Percentiles rank a stretch among this genome's conserved stretches.
phyloP scores from a whole-genome alignment of 2,888 invertebrate species.

The Melipona bicolor region DNA sequence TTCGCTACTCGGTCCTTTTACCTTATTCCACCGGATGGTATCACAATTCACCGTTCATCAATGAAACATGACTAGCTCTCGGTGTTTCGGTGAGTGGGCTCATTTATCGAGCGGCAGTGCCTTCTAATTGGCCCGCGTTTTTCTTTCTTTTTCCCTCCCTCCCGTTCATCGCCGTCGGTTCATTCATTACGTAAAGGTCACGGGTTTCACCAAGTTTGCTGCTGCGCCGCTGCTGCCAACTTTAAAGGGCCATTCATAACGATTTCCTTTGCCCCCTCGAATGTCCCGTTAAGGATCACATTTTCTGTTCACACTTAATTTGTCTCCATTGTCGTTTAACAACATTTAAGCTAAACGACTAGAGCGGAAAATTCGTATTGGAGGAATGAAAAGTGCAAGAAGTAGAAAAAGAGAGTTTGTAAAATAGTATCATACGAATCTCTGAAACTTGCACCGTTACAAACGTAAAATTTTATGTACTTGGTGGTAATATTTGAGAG shows the following conservation, averaged over 20 bases:
- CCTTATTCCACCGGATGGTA: constrained; percentile 50
- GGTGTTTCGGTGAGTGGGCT: constrained; percentile 56
- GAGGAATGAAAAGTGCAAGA: too few relatives aligned
- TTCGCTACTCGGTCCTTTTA: constrained; percentile 33
- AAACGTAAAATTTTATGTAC: too few relatives aligned
- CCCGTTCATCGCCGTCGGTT: constrained; percentile 29
- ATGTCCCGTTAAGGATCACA: neutral
- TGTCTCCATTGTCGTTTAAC: too few relatives aligned
- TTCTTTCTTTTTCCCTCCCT: constrained; percentile 27
- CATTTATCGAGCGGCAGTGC: constrained; percentile 53
- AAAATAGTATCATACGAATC: too few relatives aligned
- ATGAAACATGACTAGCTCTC: constrained; percentile 60
- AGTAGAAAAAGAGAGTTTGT: too few relatives aligned
- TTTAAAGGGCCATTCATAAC: constrained; percentile 22
- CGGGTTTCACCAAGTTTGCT: constrained; percentile 37
- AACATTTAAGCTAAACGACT: too few relatives aligned
- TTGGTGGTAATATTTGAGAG: too few relatives aligned
- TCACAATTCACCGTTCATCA: constrained; percentile 56
- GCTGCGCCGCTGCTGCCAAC: neutral
- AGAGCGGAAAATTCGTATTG: too few relatives aligned
- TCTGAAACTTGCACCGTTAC: too few relatives aligned
- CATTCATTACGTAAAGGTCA: constrained; percentile 55
- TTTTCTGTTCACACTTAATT: neutral
- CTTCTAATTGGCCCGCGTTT: constrained; percentile 53
- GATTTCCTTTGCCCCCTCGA: too few relatives aligned